phyloP scores from a whole-genome alignment of 2,113 vertebrate genomes.

The Bubo blakistoni region DNA sequence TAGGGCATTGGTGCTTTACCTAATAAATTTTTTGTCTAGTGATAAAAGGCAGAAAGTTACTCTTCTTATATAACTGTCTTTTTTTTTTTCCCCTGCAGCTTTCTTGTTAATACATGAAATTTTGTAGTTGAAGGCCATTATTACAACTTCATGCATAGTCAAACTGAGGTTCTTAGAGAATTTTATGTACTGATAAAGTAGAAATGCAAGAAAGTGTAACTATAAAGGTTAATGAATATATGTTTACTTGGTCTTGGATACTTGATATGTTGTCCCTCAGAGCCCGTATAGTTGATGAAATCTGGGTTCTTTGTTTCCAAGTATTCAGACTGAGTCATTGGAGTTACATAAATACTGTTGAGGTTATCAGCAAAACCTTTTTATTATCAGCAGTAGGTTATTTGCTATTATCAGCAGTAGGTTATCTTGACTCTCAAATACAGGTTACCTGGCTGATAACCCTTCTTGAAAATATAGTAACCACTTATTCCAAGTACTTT shows the following conservation, averaged over 20 bases:
- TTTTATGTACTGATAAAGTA: not conserved
- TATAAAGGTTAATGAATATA: not conserved
- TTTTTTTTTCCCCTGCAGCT: not conserved
- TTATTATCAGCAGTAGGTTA: not conserved
- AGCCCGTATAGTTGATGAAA: not conserved
- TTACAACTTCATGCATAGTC: not conserved
- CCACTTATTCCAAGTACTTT: not conserved
- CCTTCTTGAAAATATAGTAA: not conserved
- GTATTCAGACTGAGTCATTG: not conserved
- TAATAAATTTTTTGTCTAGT: not conserved
- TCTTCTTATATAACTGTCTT: not conserved
- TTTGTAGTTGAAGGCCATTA: not conserved
- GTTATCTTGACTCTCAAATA: not conserved
- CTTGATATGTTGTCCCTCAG: not conserved
- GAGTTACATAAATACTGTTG: not conserved
- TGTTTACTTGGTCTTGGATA: not conserved
- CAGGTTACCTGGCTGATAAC: not conserved
- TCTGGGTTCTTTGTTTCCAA: not conserved
- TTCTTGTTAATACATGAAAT: not conserved
- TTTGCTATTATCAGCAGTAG: not conserved
- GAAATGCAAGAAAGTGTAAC: not conserved
- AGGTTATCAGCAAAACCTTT: not conserved
- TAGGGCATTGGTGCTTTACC: not conserved
- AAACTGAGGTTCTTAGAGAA: not conserved
- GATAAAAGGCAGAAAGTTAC: not conserved